Evolutionary conservation across 2,113 vertebrate species (phyloP).

Genomic region (Grammomys dolichurus): DNA sequence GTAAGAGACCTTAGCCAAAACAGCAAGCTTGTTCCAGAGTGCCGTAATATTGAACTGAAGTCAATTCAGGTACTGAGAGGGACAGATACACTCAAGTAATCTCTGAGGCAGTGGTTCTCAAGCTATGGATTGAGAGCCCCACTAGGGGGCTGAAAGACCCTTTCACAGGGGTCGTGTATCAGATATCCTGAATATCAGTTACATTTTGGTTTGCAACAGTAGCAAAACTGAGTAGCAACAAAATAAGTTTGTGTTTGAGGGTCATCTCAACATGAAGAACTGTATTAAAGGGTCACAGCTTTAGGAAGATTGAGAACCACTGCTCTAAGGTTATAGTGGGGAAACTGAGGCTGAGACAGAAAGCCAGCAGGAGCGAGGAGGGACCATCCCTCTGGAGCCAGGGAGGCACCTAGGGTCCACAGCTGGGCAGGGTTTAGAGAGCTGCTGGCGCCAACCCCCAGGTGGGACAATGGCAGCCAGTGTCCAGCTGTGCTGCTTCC

Average conservation of each 20-base stretch:
- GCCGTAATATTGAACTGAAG: accelerated
- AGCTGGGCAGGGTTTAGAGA: neutral
- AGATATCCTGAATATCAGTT: neutral
- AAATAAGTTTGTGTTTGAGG: neutral
- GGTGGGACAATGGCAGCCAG: slow-evolving; percentile 72
- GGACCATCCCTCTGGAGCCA: neutral
- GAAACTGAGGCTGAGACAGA: slow-evolving; percentile 43
- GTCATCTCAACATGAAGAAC: neutral
- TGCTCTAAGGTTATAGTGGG: neutral
- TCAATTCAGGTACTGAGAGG: neutral
- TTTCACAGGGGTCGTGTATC: neutral
- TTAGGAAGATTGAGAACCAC: neutral
- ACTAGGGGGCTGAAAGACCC: neutral
- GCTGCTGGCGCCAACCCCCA: neutral
- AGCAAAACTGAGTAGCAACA: neutral
- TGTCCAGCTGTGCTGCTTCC: slow-evolving; percentile 38
- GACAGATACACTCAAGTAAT: accelerated
- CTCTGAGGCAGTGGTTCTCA: neutral
- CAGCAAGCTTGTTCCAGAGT: too few relatives aligned
- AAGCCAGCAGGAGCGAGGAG: neutral
- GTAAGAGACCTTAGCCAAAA: too few relatives aligned
- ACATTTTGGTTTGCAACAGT: neutral
- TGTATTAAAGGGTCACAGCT: neutral
- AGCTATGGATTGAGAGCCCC: neutral
- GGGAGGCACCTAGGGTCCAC: neutral